Conservation (phyloP, 2,113 vertebrate species). For the Boulengeromyrus knoepffleri region DNA sequence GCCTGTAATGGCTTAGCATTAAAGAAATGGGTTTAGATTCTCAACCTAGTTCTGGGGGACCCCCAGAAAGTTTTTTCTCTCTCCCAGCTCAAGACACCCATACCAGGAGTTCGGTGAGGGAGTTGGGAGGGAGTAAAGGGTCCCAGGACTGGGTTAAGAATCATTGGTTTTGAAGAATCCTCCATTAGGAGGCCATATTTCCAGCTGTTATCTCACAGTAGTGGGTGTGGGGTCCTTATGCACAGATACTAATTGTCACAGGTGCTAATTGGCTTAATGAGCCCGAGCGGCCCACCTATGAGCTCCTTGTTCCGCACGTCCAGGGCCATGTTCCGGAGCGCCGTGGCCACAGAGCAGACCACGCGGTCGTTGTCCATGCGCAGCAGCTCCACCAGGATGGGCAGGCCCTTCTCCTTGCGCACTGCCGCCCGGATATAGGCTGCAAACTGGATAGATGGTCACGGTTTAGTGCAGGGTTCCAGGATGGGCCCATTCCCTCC, state of each 20-base stretch:
- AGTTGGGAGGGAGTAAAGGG: not conserved
- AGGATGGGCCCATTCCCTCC: not conserved
- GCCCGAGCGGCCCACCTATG: constrained; percentile 64
- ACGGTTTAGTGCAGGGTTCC: not conserved
- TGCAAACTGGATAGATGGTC: constrained; percentile 69
- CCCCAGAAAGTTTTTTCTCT: not conserved
- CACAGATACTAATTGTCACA: not conserved
- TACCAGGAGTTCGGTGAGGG: not conserved
- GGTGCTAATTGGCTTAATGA: not conserved
- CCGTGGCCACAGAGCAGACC: constrained; percentile 92
- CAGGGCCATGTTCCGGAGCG: constrained; percentile 91
- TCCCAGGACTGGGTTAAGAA: not conserved
- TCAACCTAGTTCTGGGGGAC: not conserved
- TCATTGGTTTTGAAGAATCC: not conserved
- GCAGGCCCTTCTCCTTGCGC: constrained; percentile 93
- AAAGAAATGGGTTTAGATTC: not conserved
- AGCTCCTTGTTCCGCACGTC: constrained; percentile 97
- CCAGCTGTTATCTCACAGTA: not conserved
- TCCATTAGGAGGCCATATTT: not conserved
- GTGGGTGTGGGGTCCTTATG: not conserved
- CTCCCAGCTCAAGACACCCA: not conserved
- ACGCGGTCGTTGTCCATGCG: constrained; percentile 96
- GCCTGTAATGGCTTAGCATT: not conserved
- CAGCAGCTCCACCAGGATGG: constrained; percentile 93
- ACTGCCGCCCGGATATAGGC: constrained; percentile 92